Evolutionary conservation across 2,888 invertebrate species (phyloP).

Genomic region (Drosophila kokeensis): DNA sequence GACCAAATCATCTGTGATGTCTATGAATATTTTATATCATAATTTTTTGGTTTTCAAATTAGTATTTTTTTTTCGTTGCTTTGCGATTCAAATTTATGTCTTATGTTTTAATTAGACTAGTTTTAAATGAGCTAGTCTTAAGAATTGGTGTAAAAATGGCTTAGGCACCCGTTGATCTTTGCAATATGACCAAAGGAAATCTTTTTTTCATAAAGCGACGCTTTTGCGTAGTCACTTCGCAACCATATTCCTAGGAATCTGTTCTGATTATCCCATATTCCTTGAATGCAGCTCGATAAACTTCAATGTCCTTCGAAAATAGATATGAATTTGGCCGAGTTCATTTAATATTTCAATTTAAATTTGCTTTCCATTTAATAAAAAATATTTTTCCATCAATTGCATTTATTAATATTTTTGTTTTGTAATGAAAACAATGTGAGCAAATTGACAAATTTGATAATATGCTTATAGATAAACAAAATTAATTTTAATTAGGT

Average conservation of each 20-base stretch:
- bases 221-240: neutral
- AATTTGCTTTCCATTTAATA: no score
- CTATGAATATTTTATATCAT: constrained; percentile 4
- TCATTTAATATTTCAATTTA: neutral
- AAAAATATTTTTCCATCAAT: no score
- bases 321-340: neutral
- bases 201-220: neutral
- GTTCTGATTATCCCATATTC: neutral
- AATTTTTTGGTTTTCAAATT: constrained; percentile 11
- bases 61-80: constrained; percentile 1
- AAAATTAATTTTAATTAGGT: neutral
- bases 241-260: neutral
- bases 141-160: neutral
- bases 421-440: no score
- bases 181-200: neutral
- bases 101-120: neutral
- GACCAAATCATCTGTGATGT: constrained; percentile 63
- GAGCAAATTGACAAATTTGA: no score
- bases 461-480: neutral
- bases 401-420: neutral
- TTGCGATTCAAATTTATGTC: constrained; percentile 34
- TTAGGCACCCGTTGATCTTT: neutral
- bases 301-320: neutral
- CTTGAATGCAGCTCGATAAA: neutral
- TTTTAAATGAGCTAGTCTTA: neutral